Conservation (phyloP, 2,797 vertebrate species). For the Smutsia temminckii region DNA sequence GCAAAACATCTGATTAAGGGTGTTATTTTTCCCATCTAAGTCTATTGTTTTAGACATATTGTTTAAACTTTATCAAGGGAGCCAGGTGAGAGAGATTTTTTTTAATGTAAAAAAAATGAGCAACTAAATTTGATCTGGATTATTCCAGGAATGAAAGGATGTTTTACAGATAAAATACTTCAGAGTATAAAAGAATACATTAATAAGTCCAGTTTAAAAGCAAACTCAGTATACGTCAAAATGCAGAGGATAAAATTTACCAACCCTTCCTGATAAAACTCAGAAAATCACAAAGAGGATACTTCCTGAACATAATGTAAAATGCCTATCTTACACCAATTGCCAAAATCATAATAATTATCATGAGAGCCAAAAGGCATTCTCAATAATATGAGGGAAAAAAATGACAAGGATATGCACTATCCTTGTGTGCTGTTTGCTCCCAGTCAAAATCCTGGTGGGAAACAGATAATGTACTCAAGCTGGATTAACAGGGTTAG, state of each 20-base stretch:
- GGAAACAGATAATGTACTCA: not conserved
- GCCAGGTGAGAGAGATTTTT: not conserved
- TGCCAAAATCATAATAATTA: not conserved
- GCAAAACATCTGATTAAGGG: not conserved
- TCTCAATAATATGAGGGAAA: not conserved
- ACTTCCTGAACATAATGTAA: not conserved
- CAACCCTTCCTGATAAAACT: not conserved
- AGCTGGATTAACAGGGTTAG: not conserved
- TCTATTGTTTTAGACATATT: not conserved
- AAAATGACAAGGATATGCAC: not conserved
- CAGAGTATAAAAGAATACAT: not conserved
- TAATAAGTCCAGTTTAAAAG: not conserved
- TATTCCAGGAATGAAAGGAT: not conserved
- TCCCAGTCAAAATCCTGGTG: not conserved
- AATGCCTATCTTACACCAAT: not conserved
- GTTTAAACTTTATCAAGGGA: not conserved
- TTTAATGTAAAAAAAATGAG: not conserved
- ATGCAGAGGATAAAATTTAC: slow-evolving; percentile 16
- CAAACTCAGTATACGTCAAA: not conserved
- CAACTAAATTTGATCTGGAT: not conserved
- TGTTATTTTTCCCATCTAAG: not conserved
- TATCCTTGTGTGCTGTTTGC: not conserved
- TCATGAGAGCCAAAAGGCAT: not conserved
- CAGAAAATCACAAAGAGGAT: not conserved
- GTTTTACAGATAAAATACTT: not conserved